A percentile compares a stretch with the other conserved stretches of the same genome.
These are phyloP conservation scores for Xerus rutilus DNA, from an alignment of 2,797 vertebrate genomes.

Conservation along the genomic window DNA sequence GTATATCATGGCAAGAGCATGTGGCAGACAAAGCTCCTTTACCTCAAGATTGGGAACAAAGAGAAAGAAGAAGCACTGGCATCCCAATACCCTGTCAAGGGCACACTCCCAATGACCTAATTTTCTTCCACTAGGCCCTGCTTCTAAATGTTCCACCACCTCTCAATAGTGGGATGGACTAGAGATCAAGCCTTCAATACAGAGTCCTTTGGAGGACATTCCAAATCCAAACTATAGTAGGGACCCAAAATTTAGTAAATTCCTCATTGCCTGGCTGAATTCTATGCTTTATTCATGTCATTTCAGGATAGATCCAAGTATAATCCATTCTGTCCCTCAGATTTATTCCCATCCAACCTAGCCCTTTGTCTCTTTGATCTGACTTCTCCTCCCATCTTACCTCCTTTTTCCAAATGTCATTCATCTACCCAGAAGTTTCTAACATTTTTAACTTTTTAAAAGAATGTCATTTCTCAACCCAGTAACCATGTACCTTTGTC, in stretches of 20 bases:
- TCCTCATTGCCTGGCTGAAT: background rate
- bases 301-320: background rate
- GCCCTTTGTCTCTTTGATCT: background rate
- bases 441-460: constrained; percentile 25
- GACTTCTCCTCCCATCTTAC: background rate
- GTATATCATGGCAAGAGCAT: background rate
- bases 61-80: background rate
- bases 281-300: background rate
- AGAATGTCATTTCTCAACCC: background rate
- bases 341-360: background rate
- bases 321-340: background rate
- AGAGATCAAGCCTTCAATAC: background rate
- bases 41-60: background rate
- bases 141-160: background rate
- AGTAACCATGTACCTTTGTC: background rate
- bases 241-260: background rate
- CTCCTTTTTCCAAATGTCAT: background rate
- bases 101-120: background rate
- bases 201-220: background rate
- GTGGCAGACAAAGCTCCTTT: background rate
- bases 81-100: background rate
- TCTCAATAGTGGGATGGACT: background rate
- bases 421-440: constrained; percentile 13
- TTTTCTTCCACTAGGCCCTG: background rate
- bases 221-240: background rate